Evolutionary conservation across 2,797 vertebrate species (phyloP), one percentile per base, ranked within the genome.

Genomic region (Corythornis leucogaster): DNA sequence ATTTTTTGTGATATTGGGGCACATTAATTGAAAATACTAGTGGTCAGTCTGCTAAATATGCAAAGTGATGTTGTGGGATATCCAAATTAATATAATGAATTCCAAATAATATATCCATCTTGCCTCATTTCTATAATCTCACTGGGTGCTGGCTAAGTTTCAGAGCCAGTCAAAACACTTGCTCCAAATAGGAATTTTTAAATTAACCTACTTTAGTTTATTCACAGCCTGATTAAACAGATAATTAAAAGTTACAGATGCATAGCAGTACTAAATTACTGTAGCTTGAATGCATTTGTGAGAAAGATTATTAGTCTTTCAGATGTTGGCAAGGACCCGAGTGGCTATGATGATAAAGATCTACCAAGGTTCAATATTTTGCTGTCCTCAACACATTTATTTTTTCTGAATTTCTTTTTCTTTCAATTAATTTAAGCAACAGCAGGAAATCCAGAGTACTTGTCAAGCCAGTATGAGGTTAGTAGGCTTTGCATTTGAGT

Each of bases 201-300:
- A 97, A 96, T 96, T 97, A 97, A 96, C 92, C 85, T 94, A 95
- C 92, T 96, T 96, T 89, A 87, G 80, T 94, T 97, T 96, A 95
- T 97, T 95, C 93, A 94, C 78, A 93, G 88, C 38, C 96, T 97
- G 94, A 97, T 96, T 96, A 96, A 96, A 96, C 51, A 96, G 89
- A 96, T 97, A 96, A 97, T 97, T 97, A 96, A 97, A 97, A 97
- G 77, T 93, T 96, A 92, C 86, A 96, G 95, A 91, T 92, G 89
- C 86, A 96, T 85, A 94, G 82, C 76, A 57, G 24, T 87, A 58
- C 70, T 93, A 96, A 96, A 96, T 97, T 87, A 92, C 73, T 92
- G 80, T 33, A 93, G 67, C 69, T 93, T 92, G 83, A 89, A 85
- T 92, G 57, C 83, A 91, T 96, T 91, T 93, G 26, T 93, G 58